Base-by-base conservation (phyloP, 2,888 invertebrate genomes). In the Tortrix viridana region DNA sequence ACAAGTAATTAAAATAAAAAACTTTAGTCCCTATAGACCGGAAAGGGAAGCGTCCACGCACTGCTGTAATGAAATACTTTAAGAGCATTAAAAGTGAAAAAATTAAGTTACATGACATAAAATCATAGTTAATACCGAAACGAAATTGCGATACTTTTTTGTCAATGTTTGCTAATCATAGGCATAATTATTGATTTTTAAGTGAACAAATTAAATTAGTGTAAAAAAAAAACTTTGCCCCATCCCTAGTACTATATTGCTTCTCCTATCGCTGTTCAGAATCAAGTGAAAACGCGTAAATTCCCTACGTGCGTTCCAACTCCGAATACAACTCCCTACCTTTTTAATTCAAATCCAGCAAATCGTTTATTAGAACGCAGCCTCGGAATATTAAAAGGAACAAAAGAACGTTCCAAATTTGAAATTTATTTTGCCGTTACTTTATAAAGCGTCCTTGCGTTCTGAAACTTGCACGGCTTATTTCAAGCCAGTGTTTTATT, bases 281-380 rank as follows among this genome's bases (percentile, higher is more conserved):
- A 63, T 63, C 63, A 58, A 58, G 57, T 47, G 53, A 53, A 26
- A 52, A 32, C 47, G 41, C 60, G 57, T 57, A 58, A 53, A 57
- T 63, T 48, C 48, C 38, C 52, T 57, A 58, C 63, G 57, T 63
- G 63, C 57, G 57, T 41, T 50, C 49, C 55, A 38, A 54, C 41
- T 46, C 37, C 26, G 47, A 63, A 63, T 57, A 57, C 53, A 58
- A 58, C 58, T 41, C 26, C 44, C 53, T 38, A 47, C 58, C 63
- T 53, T 63, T 63, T 63, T 63, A 63, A 63, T 63, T 53, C 63
- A 58, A 63, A 58, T 58, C 58, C 63, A 41, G 58, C 63, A 63
- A 63, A 63, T 63, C 58, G 63, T 63, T 63, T 63, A 63, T 62
- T 62, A 50, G 41, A 58, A 58, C 18, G 53, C 57, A 52, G 53